Percentiles rank a stretch among this genome's conserved stretches.
Conservation (phyloP, 2,797 vertebrate genomes). For the Galago senegalensis region DNA sequence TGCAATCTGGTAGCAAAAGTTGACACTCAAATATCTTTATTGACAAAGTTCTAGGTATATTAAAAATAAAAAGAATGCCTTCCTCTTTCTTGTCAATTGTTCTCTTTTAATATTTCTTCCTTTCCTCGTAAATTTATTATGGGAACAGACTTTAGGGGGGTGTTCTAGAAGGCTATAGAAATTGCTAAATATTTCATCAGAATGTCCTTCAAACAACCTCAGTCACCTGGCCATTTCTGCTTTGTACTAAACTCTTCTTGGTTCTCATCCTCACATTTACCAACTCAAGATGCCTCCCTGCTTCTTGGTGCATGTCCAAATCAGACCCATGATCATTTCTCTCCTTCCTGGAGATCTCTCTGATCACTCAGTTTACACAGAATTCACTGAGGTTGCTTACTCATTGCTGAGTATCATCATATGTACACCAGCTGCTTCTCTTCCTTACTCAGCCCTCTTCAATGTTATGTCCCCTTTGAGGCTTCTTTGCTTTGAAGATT, state of each 20-base stretch:
- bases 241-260: neutral
- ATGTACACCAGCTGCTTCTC: neutral
- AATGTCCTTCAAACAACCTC: neutral
- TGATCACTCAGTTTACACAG: no score
- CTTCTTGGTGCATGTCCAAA: neutral
- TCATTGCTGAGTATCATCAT: neutral
- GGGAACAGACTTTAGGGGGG: neutral
- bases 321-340: accelerated
- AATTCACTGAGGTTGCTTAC: neutral
- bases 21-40: neutral
- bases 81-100: neutral
- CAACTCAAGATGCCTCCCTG: neutral
- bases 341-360: neutral
- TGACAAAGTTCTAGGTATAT: neutral
- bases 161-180: neutral
- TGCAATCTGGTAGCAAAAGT: neutral
- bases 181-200: neutral
- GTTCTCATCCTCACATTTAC: neutral
- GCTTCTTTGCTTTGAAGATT: neutral
- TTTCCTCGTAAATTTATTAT: neutral
- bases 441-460: neutral
- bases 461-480: neutral
- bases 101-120: neutral
- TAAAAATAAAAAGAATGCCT: neutral
- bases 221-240: neutral